These are phyloP conservation scores for Tetramorium parvispinum DNA, from an alignment of 1,140 invertebrate genomes.

Conservation along the genomic window DNA sequence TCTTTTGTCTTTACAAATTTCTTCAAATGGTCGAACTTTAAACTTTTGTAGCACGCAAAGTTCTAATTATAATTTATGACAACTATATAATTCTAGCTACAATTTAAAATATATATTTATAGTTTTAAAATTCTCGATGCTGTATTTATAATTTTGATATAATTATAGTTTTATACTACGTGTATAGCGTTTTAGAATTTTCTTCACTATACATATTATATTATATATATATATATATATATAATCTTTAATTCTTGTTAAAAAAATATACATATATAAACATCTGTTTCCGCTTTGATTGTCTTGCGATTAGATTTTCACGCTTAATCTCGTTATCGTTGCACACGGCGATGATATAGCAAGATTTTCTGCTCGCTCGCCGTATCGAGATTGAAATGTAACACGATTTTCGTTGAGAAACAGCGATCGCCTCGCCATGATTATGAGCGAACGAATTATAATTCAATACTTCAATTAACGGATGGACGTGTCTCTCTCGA, in stretches of 20 bases:
- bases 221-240: not conserved
- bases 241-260: not conserved
- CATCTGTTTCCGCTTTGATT: not conserved
- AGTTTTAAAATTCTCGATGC: too few relatives aligned
- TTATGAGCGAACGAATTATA: slow-evolving; percentile 22
- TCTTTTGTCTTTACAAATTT: too few relatives aligned
- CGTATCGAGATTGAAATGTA: slow-evolving; percentile 5
- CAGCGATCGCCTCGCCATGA: not conserved
- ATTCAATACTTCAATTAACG: slow-evolving; percentile 35
- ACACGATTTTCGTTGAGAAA: slow-evolving; percentile 18
- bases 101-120: too few relatives aligned
- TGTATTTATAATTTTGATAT: too few relatives aligned
- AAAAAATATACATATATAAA: not conserved
- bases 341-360: not conserved
- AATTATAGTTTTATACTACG: too few relatives aligned
- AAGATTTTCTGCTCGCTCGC: slow-evolving; percentile 23
- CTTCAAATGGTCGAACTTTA: too few relatives aligned
- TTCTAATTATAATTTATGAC: too few relatives aligned
- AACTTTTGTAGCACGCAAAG: too few relatives aligned
- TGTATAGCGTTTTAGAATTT: not conserved
- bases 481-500: slow-evolving; percentile 10
- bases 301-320: slow-evolving; percentile 21
- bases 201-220: not conserved
- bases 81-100: too few relatives aligned
- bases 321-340: not conserved